Base-by-base conservation (phyloP, 1,140 invertebrate genomes). In the Eumeta japonica region DNA sequence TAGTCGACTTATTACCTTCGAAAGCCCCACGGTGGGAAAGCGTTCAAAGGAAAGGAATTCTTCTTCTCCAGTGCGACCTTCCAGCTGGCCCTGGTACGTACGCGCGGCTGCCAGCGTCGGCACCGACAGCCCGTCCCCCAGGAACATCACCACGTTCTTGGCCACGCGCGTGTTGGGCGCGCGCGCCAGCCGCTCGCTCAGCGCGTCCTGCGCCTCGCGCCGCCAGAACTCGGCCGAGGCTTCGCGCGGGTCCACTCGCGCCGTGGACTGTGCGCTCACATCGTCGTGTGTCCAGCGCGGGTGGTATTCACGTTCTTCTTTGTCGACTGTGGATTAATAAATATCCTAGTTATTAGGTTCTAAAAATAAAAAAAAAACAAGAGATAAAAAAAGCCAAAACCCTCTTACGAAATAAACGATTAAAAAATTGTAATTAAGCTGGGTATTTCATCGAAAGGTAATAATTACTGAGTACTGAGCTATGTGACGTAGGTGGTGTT, bases 41-140 rank as follows among this genome's bases (percentile, higher is more conserved):
- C 80, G 67, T 46, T 92, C 89, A 52, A 88, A 90, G 20, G 77
- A 76, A 12, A 90, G 79, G 34, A 78, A 60, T 3, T 70, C 62
- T 53, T 89, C 87, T 66, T 90, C 86, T 2, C 81, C 86, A 5
- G 59, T 48, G 12, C 48, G 44, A 0, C 77, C 77, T 2, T 59
- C 24, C 0, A 67, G 58, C 52, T 88, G 85, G 0, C 85, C 86
- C 49, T 81, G 78, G 16, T 80, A 77, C 16, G 86, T 83, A 33
- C 87, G 71, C 9, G 81, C 81, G 0, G 86, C 83, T 0, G 83
- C 83, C 7, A 89, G 48, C 0, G 87, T 89, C 2, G 83, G 66
- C 7, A 88, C 59, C 1, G 85, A 86, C 80, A 90, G 84, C 2
- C 89, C 89, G 54, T 90, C 87, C 0, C 88, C 88, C 28, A 91